Base-by-base conservation (phyloP, 1,140 invertebrate species). In the Drosophila biarmipes region DNA sequence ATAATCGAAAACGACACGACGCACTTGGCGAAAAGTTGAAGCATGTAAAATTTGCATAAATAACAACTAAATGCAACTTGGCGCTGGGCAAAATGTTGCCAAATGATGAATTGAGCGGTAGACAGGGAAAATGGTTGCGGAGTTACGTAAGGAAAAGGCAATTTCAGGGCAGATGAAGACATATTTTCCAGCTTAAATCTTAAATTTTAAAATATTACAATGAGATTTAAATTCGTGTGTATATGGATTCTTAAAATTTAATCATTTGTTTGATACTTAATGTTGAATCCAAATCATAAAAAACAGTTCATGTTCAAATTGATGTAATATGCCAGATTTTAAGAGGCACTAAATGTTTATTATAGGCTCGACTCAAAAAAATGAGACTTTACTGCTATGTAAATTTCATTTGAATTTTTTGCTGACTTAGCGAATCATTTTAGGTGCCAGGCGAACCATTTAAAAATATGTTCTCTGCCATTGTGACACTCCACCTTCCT, bases 1-100 rank as follows among this genome's bases (percentile, higher is more conserved):
- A 89, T 89, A 89, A 89, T 89, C 86, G 84, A 90, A 85, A 89
- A 90, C 84, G 85, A 84, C 84, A 84, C 79, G 72, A 87, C 74
- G 82, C 84, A 87, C 84, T 87, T 87, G 85, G 72, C 68, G 61
- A 81, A 78, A 89, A 89, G 85, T 89, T 89, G 85, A 84, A 78
- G 62, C 87, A 90, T 90, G 89, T 71, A 55, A 80, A 90, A 90
- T 90, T 90, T 90, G 89, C 87, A 90, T 90, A 90, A 90, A 90
- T 90, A 89, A 77, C 67, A 90, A 73, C 72, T 90, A 84, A 90
- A 90, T 90, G 82, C 82, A 90, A 90, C 76, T 90, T 90, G 87
- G 69, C 76, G 87, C 79, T 52, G 48, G 56, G 58, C 74, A 76
- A 82, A 89, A 71, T 87, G 84, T 86, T 80, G 79, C 67, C 79